Conservation (phyloP, 2,888 invertebrate species). For the Prionchulus punctatus region DNA sequence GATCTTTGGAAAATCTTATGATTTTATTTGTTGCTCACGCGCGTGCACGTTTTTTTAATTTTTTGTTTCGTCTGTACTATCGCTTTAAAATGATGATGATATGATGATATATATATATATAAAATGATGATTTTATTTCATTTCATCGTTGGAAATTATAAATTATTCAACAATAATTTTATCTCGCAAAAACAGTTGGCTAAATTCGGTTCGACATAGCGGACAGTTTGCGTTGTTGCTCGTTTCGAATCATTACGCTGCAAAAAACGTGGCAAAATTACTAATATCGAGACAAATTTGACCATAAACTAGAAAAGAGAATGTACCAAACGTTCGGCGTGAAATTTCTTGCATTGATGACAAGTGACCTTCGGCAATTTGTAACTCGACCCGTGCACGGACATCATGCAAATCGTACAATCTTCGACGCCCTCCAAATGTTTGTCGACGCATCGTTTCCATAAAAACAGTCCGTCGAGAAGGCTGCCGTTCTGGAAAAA, state of each 20-base stretch:
- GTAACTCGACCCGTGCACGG: conserved; percentile 62
- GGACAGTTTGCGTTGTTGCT: conserved; percentile 86
- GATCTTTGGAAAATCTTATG: too few species aligned
- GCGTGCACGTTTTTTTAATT: too few species aligned
- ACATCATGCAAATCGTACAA: conserved; percentile 65
- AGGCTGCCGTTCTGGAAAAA: conserved; percentile 70
- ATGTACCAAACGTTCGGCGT: conserved; percentile 73
- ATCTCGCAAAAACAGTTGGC: too few species aligned
- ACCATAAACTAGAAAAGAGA: conserved; percentile 2
- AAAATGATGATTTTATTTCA: too few species aligned
- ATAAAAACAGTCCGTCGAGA: conserved; percentile 65
- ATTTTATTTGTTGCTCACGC: too few species aligned
- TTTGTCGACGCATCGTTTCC: conserved; percentile 70
- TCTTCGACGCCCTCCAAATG: conserved; percentile 77
- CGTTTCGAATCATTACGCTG: conserved; percentile 89
- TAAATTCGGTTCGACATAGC: conserved; percentile 53
- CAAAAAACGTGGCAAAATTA: conserved; percentile 37
- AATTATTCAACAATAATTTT: too few species aligned
- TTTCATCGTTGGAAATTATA: too few species aligned
- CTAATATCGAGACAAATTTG: too few species aligned
- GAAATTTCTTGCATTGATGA: conserved; percentile 78
- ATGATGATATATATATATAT: too few species aligned
- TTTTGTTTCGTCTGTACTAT: too few species aligned
- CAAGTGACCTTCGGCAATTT: conserved; percentile 69
- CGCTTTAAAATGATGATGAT: too few species aligned